Evolutionary conservation across 2,113 vertebrate genomes (phyloP).

Genomic region (Agapornis roseicollis): DNA sequence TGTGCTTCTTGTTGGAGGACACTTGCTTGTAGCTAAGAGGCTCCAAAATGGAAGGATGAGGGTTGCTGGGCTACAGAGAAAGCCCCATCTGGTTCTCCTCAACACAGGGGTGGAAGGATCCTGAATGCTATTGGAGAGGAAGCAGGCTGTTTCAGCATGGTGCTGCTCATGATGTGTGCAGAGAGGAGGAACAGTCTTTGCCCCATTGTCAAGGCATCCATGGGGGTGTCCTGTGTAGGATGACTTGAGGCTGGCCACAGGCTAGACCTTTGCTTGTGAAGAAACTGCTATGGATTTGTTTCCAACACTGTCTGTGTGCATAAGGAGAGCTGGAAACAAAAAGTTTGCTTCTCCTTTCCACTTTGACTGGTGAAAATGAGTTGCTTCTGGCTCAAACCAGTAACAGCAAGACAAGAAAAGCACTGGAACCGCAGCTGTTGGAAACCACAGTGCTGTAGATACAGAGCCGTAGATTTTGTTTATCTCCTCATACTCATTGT

Average conservation of each 20-base stretch:
- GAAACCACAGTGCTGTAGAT: not conserved
- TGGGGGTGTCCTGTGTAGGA: not conserved
- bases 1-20: not conserved
- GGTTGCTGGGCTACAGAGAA: not conserved
- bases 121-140: not conserved
- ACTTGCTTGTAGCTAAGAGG: not conserved
- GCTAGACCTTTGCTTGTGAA: not conserved
- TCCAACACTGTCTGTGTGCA: not conserved
- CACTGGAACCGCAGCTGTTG: not conserved
- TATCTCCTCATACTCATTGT: not conserved
- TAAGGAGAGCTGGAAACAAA: not conserved
- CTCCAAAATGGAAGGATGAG: not conserved
- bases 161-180: not conserved
- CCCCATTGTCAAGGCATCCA: not conserved
- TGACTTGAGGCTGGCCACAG: not conserved
- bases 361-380: not conserved
- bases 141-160: not conserved
- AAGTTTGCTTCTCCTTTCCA: not conserved
- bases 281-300: not conserved
- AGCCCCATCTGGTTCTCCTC: not conserved
- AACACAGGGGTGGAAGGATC: not conserved
- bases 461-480: not conserved
- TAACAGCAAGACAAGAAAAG: not conserved
- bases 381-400: not conserved
- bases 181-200: not conserved